Conservation (phyloP, 2,113 vertebrate genomes). For the Hippopotamus amphibius region DNA sequence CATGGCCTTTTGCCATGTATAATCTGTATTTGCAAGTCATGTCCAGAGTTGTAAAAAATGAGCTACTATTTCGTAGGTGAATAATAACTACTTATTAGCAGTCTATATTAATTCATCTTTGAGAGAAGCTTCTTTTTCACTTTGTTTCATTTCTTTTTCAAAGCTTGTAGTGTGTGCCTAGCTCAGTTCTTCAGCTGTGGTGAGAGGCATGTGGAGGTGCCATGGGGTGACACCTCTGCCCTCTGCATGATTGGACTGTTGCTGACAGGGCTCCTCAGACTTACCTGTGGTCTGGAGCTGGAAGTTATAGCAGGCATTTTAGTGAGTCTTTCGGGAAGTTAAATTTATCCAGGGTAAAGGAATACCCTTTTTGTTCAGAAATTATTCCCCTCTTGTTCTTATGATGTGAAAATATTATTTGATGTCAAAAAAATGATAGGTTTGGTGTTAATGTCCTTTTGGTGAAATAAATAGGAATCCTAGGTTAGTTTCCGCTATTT, state of each 20-base stretch:
- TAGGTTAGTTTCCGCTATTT: background rate
- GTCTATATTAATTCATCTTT: background rate
- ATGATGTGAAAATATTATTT: background rate
- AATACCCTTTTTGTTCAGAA: background rate
- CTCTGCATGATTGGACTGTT: no score
- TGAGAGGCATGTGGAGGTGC: background rate
- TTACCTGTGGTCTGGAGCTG: background rate
- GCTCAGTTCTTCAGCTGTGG: background rate
- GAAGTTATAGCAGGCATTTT: background rate
- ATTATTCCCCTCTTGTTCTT: background rate
- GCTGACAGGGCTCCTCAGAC: background rate
- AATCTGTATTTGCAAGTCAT: background rate
- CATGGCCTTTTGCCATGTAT: background rate
- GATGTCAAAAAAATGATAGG: background rate
- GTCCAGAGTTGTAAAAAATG: slow-evolving; percentile 9
- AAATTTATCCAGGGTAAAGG: background rate
- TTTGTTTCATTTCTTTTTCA: slow-evolving; percentile 48
- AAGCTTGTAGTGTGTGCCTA: background rate
- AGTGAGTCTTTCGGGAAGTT: background rate
- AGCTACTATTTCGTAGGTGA: slow-evolving; percentile 12
- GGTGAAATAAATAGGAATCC: slow-evolving; percentile 16
- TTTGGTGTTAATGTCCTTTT: background rate
- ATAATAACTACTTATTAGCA: background rate
- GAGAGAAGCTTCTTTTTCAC: background rate
- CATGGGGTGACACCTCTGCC: no score